A percentile compares a stretch with the other conserved stretches of the same genome.
phyloP scores from a whole-genome alignment of 2,797 vertebrate genomes.

The Pelochelys cantorii region DNA sequence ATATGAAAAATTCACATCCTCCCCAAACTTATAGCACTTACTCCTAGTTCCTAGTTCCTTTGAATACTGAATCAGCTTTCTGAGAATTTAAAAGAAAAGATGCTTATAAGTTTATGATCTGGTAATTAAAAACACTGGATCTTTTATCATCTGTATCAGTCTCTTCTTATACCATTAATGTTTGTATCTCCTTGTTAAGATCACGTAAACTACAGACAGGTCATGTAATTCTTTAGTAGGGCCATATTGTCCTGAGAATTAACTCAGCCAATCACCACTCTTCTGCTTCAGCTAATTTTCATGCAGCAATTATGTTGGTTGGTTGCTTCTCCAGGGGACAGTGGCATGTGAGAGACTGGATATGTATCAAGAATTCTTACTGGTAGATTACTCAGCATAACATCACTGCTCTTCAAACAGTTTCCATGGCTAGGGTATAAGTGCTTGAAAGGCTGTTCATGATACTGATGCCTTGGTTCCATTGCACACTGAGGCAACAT shows the following conservation, averaged over 20 bases:
- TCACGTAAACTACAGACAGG: not conserved
- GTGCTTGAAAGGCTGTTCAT: not conserved
- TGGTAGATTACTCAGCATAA: not conserved
- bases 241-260: not conserved
- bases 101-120: not conserved
- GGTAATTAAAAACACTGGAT: not conserved
- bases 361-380: not conserved
- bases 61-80: not conserved
- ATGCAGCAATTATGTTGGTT: not conserved
- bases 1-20: rapidly evolving
- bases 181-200: not conserved
- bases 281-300: not conserved
- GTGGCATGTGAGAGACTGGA: not conserved
- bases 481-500: not conserved
- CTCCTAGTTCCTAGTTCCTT: not conserved
- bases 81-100: not conserved
- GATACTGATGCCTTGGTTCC: not conserved
- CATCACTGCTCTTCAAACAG: not conserved
- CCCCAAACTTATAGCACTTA: not conserved
- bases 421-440: not conserved
- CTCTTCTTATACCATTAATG: not conserved
- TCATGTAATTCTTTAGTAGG: not conserved
- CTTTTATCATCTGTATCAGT: not conserved
- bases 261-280: not conserved
- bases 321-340: not conserved